Conservation (phyloP, 2,797 vertebrate genomes). For the Platyrinchus mystaceus region DNA sequence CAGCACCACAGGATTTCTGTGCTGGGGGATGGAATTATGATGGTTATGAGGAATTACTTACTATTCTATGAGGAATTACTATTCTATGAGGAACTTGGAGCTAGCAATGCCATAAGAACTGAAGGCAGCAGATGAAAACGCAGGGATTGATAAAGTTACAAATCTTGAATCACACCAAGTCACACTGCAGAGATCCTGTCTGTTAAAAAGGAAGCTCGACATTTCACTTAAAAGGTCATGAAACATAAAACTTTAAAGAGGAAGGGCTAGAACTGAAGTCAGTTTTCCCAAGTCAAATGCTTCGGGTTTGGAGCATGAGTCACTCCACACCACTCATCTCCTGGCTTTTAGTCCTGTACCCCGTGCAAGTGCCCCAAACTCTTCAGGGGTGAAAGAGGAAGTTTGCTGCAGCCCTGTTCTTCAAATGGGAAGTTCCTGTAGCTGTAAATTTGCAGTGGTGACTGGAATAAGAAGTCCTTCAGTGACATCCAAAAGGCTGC, state of each 20-base stretch:
- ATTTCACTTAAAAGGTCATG: conserved; percentile 40
- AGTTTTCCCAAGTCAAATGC: conserved; percentile 36
- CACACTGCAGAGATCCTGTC: background rate
- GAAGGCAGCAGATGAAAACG: background rate
- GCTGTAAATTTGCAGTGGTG: background rate
- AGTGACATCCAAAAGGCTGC: background rate
- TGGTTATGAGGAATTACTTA: background rate
- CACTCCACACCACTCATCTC: conserved; percentile 1
- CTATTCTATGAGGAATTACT: background rate
- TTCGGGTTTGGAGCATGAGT: conserved; percentile 37
- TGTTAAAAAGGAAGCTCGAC: conserved; percentile 31
- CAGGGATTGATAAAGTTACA: background rate
- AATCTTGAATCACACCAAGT: conserved; percentile 18
- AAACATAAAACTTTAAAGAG: conserved; percentile 25
- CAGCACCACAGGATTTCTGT: background rate
- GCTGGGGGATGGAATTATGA: no score
- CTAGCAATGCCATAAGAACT: background rate
- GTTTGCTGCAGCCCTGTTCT: background rate
- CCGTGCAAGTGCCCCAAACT: background rate
- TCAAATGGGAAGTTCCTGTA: background rate
- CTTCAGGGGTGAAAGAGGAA: conserved; percentile 21
- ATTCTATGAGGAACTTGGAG: background rate
- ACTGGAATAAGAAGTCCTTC: background rate
- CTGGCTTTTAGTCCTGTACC: background rate
- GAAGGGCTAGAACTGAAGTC: conserved; percentile 13